Evolutionary conservation across 2,113 vertebrate species (phyloP).

Genomic region (Herpailurus yagouaroundi): DNA sequence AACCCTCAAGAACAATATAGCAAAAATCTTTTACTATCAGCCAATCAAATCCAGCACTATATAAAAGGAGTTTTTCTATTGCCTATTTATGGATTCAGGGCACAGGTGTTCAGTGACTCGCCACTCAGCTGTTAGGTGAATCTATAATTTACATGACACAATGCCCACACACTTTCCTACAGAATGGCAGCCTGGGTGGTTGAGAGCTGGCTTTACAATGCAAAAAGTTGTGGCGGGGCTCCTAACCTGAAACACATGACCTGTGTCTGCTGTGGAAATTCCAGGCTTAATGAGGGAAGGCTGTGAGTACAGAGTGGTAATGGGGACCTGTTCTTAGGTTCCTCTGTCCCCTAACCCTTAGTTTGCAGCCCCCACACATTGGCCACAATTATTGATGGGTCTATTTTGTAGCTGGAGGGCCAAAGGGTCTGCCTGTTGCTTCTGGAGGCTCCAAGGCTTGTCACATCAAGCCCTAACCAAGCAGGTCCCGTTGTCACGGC

Average conservation of each 20-base stretch:
- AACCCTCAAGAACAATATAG: background rate
- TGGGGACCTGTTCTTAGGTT: background rate
- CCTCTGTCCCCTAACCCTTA: background rate
- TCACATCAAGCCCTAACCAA: background rate
- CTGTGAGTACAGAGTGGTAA: background rate
- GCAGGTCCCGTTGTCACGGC: background rate
- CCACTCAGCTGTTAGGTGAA: background rate
- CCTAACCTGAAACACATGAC: background rate
- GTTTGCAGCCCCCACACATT: background rate
- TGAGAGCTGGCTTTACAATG: background rate
- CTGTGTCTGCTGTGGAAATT: background rate
- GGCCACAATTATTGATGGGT: background rate
- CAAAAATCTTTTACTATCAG: background rate
- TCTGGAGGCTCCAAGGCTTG: background rate
- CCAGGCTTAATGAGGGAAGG: background rate
- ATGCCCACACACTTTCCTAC: background rate
- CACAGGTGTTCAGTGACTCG: background rate
- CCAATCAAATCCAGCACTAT: background rate
- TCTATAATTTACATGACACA: background rate
- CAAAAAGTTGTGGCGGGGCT: background rate
- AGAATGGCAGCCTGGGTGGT: background rate
- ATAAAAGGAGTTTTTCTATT: background rate
- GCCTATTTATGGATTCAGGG: background rate
- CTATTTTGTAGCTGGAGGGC: background rate
- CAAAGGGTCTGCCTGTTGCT: background rate